Percentiles rank a stretch among this genome's conserved stretches.
These are phyloP conservation scores for Pristionchus entomophagus DNA, from an alignment of 2,888 invertebrate genomes.

Conservation along the genomic window DNA sequence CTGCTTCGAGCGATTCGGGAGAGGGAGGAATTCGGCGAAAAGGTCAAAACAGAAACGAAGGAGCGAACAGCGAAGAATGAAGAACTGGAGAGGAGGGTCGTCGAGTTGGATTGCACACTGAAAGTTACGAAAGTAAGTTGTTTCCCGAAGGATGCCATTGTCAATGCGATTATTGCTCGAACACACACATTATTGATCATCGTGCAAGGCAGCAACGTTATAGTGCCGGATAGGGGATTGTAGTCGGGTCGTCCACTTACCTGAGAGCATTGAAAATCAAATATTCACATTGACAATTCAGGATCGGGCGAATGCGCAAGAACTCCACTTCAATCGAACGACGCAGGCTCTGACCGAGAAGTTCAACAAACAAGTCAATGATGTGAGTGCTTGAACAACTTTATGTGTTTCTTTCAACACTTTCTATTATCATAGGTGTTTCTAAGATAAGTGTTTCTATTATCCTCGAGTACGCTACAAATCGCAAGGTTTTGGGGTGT, in stretches of 20 bases:
- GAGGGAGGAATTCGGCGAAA: conserved; percentile 60
- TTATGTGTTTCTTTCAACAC: too few relatives aligned
- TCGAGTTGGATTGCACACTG: conserved; percentile 63
- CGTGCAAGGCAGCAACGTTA: too few relatives aligned
- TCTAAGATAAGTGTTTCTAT: too few relatives aligned
- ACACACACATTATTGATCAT: too few relatives aligned
- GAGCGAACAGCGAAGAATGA: conserved; percentile 56
- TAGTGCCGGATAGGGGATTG: too few relatives aligned
- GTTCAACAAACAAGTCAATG: conserved; percentile 56
- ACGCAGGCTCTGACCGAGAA: conserved; percentile 59
- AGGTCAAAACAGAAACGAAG: conserved; percentile 52
- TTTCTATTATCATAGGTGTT: too few relatives aligned
- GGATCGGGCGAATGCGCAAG: conserved; percentile 65
- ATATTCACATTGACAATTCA: neutral
- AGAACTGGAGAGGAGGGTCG: conserved; percentile 54
- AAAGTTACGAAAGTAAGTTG: conserved; percentile 52
- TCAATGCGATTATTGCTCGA: too few relatives aligned
- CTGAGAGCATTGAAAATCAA: too few relatives aligned
- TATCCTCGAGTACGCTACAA: too few relatives aligned
- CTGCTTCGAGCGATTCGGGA: conserved; percentile 62
- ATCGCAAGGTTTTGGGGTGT: too few relatives aligned
- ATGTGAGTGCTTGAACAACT: conserved; percentile 35
- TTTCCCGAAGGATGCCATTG: too few relatives aligned
- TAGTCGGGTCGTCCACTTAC: too few relatives aligned
- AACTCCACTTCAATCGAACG: conserved; percentile 63